These are phyloP conservation scores for Pandemis cinnamomeana DNA, from an alignment of 2,888 invertebrate genomes.

Conservation along the genomic window DNA sequence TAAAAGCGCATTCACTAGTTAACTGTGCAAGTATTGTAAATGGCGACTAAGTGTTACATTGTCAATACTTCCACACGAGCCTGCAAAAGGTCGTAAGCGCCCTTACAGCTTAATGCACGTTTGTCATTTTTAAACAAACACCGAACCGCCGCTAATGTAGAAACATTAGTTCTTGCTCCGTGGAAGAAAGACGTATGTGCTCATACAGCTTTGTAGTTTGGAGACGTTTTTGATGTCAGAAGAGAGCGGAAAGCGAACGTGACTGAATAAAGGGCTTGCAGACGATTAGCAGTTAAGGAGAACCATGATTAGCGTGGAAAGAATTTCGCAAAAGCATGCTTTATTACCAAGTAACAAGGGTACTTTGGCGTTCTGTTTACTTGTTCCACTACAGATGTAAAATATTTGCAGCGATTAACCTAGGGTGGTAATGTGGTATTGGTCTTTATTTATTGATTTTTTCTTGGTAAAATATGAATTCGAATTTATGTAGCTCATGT, in stretches of 20 bases:
- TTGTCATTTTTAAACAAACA: background rate
- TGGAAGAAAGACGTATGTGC: conserved; percentile 1
- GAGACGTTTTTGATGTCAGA: conserved; percentile 10
- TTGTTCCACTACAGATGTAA: conserved; percentile 24
- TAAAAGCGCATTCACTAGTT: background rate
- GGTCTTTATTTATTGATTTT: conserved; percentile 31
- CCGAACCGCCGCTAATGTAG: background rate
- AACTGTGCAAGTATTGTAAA: conserved; percentile 8
- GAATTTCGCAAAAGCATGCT: background rate
- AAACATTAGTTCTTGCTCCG: conserved; percentile 3
- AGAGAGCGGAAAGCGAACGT: conserved; percentile 19
- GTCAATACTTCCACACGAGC: conserved; percentile 32
- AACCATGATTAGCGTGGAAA: background rate
- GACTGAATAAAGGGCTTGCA: conserved; percentile 25
- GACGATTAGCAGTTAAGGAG: conserved; percentile 31
- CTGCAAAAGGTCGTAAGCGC: conserved; percentile 11
- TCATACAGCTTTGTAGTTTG: background rate
- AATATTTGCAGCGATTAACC: conserved; percentile 34
- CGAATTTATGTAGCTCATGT: background rate
- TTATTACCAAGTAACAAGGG: background rate
- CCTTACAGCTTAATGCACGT: background rate
- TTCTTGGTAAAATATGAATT: conserved; percentile 17
- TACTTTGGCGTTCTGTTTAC: background rate
- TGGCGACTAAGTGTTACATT: conserved; percentile 31
- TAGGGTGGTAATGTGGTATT: conserved; percentile 23